Base-by-base conservation (phyloP, 2,888 invertebrate species). In the Diaphora mendica region DNA sequence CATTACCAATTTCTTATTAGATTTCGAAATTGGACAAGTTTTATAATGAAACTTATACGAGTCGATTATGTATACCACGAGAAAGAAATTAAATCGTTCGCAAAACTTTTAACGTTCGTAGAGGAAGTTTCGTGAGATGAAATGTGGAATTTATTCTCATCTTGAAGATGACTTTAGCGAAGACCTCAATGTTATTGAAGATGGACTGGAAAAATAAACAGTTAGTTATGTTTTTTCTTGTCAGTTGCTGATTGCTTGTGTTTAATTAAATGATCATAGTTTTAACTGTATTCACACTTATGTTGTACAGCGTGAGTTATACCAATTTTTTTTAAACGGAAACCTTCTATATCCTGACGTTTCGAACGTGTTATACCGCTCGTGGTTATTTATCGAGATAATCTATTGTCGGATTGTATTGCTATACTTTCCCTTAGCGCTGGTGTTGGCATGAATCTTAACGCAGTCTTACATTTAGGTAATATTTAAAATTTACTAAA, bases 41-140 rank as follows among this genome's bases (percentile, higher is more conserved):
- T 44, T 8, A 30, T 23, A 48, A 68, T 62, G 44, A 42, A 64
- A 70, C 44, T 64, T n/a, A 13, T 71, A 8, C 3, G 70, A 64
- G 17, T 66, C n/a, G 33, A 68, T 51, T 68, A 51, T 44, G n/a
- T 39, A 51, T 64, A 17, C 68, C 35, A 48, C 51, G n/a, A 17
- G 42, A 33, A 72, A 68, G 81, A 74, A 76, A 80, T 83, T 74
- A 81, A 72, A 76, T 78, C 73, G 71, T 65, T 74, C 62, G 5
- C 13, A 44, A 30, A 78, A 77, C 73, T 68, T 72, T 64, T 68
- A 39, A 55, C 39, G 4, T 20, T 35, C 23, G 17, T 39, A n/a
- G 17, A 13, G 7, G 15, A n/a, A n/a, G 35, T 62, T 62, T 62
- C 7, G 15, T 9, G 15, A n/a, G 48, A 44, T 48, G 66, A 9